Base-by-base conservation (phyloP, 2,888 invertebrate genomes). In the Conomelus anceps region DNA sequence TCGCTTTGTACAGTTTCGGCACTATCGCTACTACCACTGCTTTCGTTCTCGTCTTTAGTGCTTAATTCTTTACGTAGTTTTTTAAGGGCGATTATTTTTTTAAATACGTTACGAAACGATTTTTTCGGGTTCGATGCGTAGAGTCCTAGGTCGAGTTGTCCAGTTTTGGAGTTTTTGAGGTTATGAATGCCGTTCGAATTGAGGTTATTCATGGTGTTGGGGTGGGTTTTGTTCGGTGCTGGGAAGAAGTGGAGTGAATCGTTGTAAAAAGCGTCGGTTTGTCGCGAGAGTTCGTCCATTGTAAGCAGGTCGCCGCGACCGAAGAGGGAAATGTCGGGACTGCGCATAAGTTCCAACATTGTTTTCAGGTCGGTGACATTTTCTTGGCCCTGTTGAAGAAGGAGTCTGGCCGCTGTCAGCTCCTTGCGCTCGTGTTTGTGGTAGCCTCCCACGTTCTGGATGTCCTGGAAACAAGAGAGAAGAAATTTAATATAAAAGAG, bases 241-340 rank as follows among this genome's bases (percentile, higher is more conserved):
- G 63, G 63, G 24, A 29, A 86, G 22, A 24, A 23, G 29, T 86
- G 23, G 29, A 26, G 24, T 7, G 86, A 86, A 22, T 24, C 24
- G 22, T 24, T 26, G 24, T 22, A 86, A 22, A 85, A 85, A 0
- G 13, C 3, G n/a, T 23, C 22, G 23, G 85, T 85, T 22, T 24
- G 29, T 22, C 22, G 23, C n/a, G 86, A 13, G 13, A 29, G 22
- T 3, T 86, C 22, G 29, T 86, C 86, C 24, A 23, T 26, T 24
- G 23, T 23, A 3, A 86, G 86, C 24, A 96, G 93, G 92, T 96
- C 96, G 91, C 94, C 94, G 22, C 96, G 92, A 22, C 95, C 94
- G 22, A 95, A 94, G 90, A 96, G 94, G 20, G 94, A 95, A 91
- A 95, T 94, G 92, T 95, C 95, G 3, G 94, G 95, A 90, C 94